Evolutionary conservation across 2,797 vertebrate genomes (phyloP).

Genomic region (Clamator glandarius): DNA sequence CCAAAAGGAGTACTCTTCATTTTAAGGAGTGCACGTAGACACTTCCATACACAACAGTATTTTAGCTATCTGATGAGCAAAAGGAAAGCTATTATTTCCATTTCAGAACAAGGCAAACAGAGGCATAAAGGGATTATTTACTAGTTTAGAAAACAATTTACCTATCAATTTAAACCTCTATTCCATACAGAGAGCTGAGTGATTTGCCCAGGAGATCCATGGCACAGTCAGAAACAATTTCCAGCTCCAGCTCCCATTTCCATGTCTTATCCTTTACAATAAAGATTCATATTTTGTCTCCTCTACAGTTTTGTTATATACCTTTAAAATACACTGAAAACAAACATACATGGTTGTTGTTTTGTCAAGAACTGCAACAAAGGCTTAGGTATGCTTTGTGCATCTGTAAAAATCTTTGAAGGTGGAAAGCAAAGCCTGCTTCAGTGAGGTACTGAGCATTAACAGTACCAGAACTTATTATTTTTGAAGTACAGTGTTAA

Average conservation of each 20-base stretch:
- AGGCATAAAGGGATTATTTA: constrained; percentile 10
- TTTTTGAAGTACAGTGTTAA: neutral
- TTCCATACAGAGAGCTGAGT: neutral
- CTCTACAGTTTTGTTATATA: neutral
- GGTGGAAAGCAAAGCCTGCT: neutral
- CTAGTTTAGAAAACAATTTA: neutral
- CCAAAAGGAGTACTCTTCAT: neutral
- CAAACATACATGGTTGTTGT: neutral
- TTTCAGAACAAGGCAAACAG: neutral
- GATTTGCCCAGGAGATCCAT: neutral
- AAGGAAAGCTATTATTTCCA: neutral
- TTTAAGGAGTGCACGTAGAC: neutral
- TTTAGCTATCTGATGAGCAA: neutral
- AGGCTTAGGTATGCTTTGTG: neutral
- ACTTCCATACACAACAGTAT: neutral
- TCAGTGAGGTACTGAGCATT: neutral
- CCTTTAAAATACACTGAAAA: neutral
- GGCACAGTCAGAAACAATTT: neutral
- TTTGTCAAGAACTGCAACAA: neutral
- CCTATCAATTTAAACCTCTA: neutral
- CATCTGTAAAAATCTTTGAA: neutral
- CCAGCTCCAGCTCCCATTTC: neutral
- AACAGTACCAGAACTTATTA: neutral
- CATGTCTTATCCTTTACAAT: neutral
- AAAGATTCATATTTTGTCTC: neutral